Evolutionary conservation across 2,888 invertebrate genomes (phyloP).

Genomic region (Drosophila neutralis): DNA sequence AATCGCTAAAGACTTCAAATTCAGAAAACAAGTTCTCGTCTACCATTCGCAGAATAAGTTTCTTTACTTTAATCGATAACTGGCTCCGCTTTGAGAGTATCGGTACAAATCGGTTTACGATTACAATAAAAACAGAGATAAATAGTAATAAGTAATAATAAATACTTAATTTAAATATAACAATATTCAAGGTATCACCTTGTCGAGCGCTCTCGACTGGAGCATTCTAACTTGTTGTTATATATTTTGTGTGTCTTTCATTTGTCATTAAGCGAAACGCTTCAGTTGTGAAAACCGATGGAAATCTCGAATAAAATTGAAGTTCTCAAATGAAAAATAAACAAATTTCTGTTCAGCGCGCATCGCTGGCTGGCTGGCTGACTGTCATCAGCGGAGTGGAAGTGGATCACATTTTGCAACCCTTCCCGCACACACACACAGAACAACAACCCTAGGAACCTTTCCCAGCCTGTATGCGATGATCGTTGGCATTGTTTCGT

Average conservation of each 20-base stretch:
- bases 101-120: too few species aligned
- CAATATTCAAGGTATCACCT: not conserved
- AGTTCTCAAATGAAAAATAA: conserved; percentile 74
- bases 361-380: conserved; percentile 26
- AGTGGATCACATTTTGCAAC: conserved; percentile 40
- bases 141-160: too few species aligned
- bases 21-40: too few species aligned
- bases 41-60: not conserved
- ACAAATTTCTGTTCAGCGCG: conserved; percentile 66
- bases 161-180: not conserved
- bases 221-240: not conserved
- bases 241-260: conserved; percentile 4
- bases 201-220: not conserved
- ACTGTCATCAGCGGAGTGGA: conserved; percentile 39
- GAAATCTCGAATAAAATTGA: conserved; percentile 56
- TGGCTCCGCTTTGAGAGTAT: too few species aligned
- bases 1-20: not conserved
- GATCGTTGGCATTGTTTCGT: conserved; percentile 52
- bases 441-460: conserved; percentile 2
- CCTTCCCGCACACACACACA: conserved; percentile 31
- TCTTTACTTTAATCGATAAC: not conserved
- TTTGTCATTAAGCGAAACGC: conserved; percentile 29
- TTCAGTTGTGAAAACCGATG: conserved; percentile 45
- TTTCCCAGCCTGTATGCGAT: not conserved
- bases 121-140: too few species aligned